These are phyloP conservation scores for Hephaestus fuliginosus DNA, from an alignment of 2,797 vertebrate species.

Conservation along the genomic window DNA sequence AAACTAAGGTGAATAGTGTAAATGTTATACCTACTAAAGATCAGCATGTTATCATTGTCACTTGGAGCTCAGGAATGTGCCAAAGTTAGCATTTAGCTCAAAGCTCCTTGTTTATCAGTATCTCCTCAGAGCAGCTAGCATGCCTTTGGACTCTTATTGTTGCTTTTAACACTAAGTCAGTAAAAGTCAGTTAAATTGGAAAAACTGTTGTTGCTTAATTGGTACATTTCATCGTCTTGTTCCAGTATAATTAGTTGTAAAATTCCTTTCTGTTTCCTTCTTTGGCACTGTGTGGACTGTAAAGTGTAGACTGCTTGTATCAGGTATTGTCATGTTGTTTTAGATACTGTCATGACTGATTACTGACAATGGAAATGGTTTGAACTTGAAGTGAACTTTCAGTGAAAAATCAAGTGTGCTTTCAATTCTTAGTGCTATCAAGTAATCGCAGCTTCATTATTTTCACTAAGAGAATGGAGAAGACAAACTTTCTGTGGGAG, in stretches of 20 bases:
- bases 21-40: neutral
- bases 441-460: slow-evolving; percentile 34
- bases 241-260: no score
- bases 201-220: neutral
- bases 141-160: neutral
- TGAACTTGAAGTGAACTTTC: neutral
- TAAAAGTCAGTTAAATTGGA: neutral
- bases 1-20: neutral
- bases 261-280: no score
- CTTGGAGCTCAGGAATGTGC: no score
- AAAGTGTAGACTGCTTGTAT: neutral
- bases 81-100: neutral
- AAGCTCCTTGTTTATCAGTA: neutral
- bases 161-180: neutral
- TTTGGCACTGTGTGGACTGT: neutral
- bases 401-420: slow-evolving; percentile 4
- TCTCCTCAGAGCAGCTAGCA: neutral
- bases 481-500: slow-evolving; percentile 61
- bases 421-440: neutral
- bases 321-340: neutral
- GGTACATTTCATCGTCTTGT: no score
- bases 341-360: neutral
- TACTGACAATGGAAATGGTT: neutral
- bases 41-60: neutral
- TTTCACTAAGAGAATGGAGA: slow-evolving; percentile 34